Conservation (phyloP, 2,113 vertebrate genomes). For the Xenopus laevis region DNA sequence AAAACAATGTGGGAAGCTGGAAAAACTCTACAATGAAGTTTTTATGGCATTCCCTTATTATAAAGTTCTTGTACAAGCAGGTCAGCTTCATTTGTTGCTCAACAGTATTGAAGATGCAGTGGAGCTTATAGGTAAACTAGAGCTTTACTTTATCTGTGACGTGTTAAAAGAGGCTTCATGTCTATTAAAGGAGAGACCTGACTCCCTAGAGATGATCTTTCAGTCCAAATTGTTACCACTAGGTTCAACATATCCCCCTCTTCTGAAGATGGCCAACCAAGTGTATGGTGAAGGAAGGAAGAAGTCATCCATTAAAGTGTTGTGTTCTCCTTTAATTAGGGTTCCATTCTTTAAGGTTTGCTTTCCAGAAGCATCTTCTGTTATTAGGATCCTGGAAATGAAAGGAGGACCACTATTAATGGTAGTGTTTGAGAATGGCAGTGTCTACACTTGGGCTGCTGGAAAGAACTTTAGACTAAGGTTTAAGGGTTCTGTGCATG, state of each 20-base stretch:
- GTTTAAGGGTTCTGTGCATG: constrained; percentile 39
- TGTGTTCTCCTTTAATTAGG: constrained; percentile 52
- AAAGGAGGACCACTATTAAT: constrained; percentile 51
- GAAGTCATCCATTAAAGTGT: constrained; percentile 49
- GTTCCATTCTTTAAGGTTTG: constrained; percentile 49
- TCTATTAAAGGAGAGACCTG: constrained; percentile 51
- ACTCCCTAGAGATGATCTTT: constrained; percentile 57
- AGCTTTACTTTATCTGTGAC: constrained; percentile 56
- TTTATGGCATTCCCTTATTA: constrained; percentile 62
- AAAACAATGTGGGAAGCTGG: constrained; percentile 52
- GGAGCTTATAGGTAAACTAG: constrained; percentile 47
- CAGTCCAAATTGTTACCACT: constrained; percentile 62
- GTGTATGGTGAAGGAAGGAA: constrained; percentile 47
- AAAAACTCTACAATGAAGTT: constrained; percentile 53
- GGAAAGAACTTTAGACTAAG: constrained; percentile 39
- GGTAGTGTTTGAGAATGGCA: constrained; percentile 54
- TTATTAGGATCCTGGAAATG: constrained; percentile 51
- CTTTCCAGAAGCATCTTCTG: constrained; percentile 6
- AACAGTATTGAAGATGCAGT: constrained; percentile 55
- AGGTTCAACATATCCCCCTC: constrained; percentile 54
- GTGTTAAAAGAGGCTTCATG: constrained; percentile 57
- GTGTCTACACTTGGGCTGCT: constrained; percentile 60
- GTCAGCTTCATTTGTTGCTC: constrained; percentile 56
- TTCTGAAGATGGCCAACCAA: constrained; percentile 52
- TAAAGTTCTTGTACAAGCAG: constrained; percentile 60